Base-by-base conservation (phyloP, 1,140 invertebrate genomes). In the Medauroidea extradentata region DNA sequence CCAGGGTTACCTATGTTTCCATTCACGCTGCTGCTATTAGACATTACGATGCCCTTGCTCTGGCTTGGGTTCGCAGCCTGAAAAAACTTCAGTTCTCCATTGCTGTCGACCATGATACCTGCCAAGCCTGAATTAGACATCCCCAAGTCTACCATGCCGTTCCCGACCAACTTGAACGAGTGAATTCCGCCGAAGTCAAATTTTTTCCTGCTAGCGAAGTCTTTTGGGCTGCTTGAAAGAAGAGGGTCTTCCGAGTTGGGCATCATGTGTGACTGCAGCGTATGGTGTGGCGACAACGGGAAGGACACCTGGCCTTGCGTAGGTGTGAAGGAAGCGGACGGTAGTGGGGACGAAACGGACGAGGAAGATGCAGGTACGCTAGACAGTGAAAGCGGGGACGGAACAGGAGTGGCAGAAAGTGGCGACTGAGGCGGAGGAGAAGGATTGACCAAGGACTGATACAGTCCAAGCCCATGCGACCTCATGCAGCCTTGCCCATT, bases 161-260 rank as follows among this genome's bases (percentile, higher is more conserved):
- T 86, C 9, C 59, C 73, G 42, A 68, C 50, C 2, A 85, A 73
- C 55, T 84, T 81, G 67, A 83, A 82, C 3, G 83, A 79, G 34
- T 84, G 82, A 41, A 76, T 66, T 13, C 65, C 66, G 29, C 74
- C 74, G 53, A 85, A 83, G 63, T 85, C 83, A 57, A 85, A 83
- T 61, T 80, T 80, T 46, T 83, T 81, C 43, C 83, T 79, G 11
- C 80, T 77, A 0, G 81, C 80, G 70, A 90, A 91, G 63, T 91
- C 89, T 57, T 89, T 85, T 0, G 89, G 88, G 62, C 86, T 90
- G 16, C 89, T 91, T 0, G 89, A 91, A 16, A 92, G 68, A 1
- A 91, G 68, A 0, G 90, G 90, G 71, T 91, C 90, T 63, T 91
- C 89, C 0, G 89, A 91, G 69, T 91, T 91, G 7, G 89, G 83